phyloP scores from a whole-genome alignment of 2,113 vertebrate species.

The Telmatochromis sp. region DNA sequence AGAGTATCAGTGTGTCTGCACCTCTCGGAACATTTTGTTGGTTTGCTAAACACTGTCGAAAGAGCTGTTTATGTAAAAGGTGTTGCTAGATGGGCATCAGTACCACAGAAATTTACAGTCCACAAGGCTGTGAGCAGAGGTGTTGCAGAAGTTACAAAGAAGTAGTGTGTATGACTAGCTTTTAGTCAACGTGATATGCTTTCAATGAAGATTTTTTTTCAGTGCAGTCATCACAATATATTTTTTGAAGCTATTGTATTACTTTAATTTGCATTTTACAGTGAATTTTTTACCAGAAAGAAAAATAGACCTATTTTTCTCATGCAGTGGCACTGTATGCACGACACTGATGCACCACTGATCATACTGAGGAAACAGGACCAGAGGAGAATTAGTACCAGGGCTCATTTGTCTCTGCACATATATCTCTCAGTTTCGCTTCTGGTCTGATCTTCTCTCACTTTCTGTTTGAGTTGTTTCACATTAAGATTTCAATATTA shows the following conservation, averaged over 20 bases:
- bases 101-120: neutral
- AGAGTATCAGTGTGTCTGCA: neutral
- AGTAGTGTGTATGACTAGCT: neutral
- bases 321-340: neutral
- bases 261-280: neutral
- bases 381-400: neutral
- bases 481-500: neutral
- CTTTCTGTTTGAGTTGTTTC: neutral
- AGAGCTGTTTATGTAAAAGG: neutral
- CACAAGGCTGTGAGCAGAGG: neutral
- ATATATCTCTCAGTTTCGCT: neutral
- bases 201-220: neutral
- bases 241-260: neutral
- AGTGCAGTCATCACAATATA: neutral
- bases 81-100: neutral
- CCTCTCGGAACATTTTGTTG: neutral
- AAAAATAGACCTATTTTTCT: neutral
- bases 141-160: neutral
- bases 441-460: neutral
- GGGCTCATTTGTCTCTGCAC: neutral
- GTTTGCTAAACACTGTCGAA: neutral
- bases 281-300: neutral
- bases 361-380: constrained; percentile 28
- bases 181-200: neutral
- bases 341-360: neutral